These are phyloP conservation scores for Ophion slaviceki DNA, from an alignment of 2,888 invertebrate genomes.

Conservation along the genomic window DNA sequence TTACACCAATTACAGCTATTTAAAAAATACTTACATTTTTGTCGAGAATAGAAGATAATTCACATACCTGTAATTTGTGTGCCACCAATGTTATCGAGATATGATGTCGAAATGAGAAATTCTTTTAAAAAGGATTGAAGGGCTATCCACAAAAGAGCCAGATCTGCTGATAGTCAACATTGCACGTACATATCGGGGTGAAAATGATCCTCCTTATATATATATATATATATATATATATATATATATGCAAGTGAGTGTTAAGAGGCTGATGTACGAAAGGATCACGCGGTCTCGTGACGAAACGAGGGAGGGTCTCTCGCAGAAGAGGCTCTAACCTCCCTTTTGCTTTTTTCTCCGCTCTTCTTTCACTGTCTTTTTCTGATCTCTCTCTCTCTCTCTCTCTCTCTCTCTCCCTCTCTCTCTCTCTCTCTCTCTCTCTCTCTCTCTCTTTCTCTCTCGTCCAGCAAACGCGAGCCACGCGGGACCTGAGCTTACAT, in stretches of 20 bases:
- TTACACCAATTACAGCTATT: too few species aligned
- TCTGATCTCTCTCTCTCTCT: conserved; percentile 30
- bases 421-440: not conserved
- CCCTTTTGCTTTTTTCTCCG: conserved; percentile 53
- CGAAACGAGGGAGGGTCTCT: conserved; percentile 61
- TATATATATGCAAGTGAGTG: not conserved
- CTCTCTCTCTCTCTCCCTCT: too few species aligned
- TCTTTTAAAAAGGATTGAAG: too few species aligned
- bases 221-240: not conserved
- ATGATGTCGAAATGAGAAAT: too few species aligned
- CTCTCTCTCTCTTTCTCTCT: conserved; percentile 12
- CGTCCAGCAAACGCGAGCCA: conserved; percentile 40
- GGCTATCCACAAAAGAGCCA: too few species aligned
- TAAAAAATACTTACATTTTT: too few species aligned
- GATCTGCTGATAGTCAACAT: too few species aligned
- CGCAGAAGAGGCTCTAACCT: conserved; percentile 51
- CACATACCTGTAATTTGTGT: too few species aligned
- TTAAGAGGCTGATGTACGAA: conserved; percentile 20
- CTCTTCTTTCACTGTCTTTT: conserved; percentile 9
- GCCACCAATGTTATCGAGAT: too few species aligned
- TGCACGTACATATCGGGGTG: too few species aligned
- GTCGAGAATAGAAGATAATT: too few species aligned
- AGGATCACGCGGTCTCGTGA: conserved; percentile 53
- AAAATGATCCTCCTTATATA: not conserved
- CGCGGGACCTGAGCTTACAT: conserved; percentile 77